phyloP scores from a whole-genome alignment of 2,888 invertebrate genomes.

The Muscina levida region DNA sequence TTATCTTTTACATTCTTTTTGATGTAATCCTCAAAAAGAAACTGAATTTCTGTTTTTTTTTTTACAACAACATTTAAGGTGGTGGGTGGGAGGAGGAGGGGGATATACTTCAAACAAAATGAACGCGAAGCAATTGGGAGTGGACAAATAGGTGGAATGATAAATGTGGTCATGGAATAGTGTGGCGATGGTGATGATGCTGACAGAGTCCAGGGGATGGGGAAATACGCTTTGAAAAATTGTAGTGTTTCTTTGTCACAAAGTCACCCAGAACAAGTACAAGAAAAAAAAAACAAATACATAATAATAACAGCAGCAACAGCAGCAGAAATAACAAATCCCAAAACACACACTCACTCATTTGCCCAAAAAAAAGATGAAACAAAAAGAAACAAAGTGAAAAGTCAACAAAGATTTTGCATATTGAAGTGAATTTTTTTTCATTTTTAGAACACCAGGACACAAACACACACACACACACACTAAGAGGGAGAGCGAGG shows the following conservation, averaged over 20 bases:
- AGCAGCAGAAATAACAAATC: no score
- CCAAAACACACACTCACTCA: slow-evolving; percentile 15
- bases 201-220: not conserved
- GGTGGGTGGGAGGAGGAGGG: no score
- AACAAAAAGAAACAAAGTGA: slow-evolving; percentile 23
- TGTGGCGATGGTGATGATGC: not conserved
- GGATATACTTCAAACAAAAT: slow-evolving; percentile 12
- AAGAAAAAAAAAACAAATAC: not conserved
- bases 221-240: slow-evolving; percentile 22
- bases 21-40: slow-evolving; percentile 2
- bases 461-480: not conserved
- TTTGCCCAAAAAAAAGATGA: not conserved
- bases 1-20: slow-evolving; percentile 23
- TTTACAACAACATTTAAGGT: slow-evolving; percentile 15
- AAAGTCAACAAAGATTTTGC: slow-evolving; percentile 60
- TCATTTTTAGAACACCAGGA: slow-evolving; percentile 26
- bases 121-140: not conserved
- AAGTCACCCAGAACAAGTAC: slow-evolving; percentile 9
- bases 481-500: not conserved
- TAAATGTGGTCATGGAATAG: not conserved
- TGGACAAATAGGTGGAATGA: not conserved
- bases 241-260: slow-evolving; percentile 36
- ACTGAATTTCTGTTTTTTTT: not conserved
- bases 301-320: slow-evolving; percentile 14
- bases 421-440: slow-evolving; percentile 52